Conservation (phyloP, 2,113 vertebrate species). For the Scomber colias region DNA sequence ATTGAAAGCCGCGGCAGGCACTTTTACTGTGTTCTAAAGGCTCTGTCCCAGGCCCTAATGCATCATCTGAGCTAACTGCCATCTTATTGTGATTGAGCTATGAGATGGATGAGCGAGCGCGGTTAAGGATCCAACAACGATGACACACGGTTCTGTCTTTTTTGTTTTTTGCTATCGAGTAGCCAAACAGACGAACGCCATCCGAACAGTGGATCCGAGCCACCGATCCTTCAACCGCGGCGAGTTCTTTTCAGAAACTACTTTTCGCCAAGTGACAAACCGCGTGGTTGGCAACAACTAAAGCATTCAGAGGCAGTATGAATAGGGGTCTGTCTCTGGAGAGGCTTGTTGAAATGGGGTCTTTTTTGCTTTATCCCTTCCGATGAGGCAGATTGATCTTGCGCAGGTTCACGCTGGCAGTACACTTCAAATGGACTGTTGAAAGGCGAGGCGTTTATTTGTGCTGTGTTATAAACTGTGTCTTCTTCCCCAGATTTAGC, state of each 20-base stretch:
- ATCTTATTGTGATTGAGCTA: conserved; percentile 58
- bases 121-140: conserved; percentile 39
- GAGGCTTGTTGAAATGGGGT: conserved; percentile 72
- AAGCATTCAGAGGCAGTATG: conserved; percentile 73
- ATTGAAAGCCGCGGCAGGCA: conserved; percentile 57
- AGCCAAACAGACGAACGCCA: conserved; percentile 54
- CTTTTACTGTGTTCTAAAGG: conserved; percentile 53
- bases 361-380: conserved; percentile 62
- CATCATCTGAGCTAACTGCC: conserved; percentile 53
- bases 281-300: conserved; percentile 73
- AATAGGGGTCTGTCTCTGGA: conserved; percentile 77
- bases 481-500: conserved; percentile 60
- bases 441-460: conserved; percentile 70
- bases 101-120: conserved; percentile 54
- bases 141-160: conserved; percentile 44
- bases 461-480: conserved; percentile 50
- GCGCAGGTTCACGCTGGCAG: conserved; percentile 60
- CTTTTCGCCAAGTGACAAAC: conserved; percentile 73
- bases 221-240: conserved; percentile 59
- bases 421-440: conserved; percentile 73
- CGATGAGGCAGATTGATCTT: conserved; percentile 69
- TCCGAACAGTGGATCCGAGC: conserved; percentile 56
- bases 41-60: conserved; percentile 46
- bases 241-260: conserved; percentile 52
- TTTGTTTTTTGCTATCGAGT: conserved; percentile 29